These are phyloP conservation scores for Laupala kohalensis DNA, from an alignment of 1,140 invertebrate genomes.

Conservation along the genomic window DNA sequence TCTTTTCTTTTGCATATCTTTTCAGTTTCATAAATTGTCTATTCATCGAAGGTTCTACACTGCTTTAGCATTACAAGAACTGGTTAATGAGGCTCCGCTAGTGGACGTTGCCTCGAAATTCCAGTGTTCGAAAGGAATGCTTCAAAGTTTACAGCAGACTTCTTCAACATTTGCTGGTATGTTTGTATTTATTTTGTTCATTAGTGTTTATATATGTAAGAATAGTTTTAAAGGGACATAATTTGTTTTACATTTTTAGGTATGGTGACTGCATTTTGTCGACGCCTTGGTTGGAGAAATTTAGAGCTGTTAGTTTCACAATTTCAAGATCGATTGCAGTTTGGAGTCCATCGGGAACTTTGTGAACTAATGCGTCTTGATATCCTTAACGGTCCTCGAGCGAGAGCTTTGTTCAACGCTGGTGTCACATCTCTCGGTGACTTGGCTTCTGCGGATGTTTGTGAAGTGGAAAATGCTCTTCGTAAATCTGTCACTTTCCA, in stretches of 20 bases:
- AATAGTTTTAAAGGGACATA: background rate
- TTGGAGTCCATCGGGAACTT: slow-evolving; percentile 85
- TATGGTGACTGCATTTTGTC: slow-evolving; percentile 86
- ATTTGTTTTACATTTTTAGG: slow-evolving; percentile 35
- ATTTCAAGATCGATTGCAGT: slow-evolving; percentile 86
- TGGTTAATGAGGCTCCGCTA: slow-evolving; percentile 82
- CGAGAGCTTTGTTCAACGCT: slow-evolving; percentile 69
- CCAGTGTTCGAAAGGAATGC: slow-evolving; percentile 70
- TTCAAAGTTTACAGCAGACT: slow-evolving; percentile 86
- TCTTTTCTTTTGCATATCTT: background rate
- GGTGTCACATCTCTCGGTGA: slow-evolving; percentile 67
- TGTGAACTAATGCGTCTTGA: slow-evolving; percentile 80
- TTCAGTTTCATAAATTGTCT: slow-evolving; percentile 17
- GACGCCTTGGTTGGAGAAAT: slow-evolving; percentile 82
- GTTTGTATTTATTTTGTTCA: background rate
- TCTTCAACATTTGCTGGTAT: slow-evolving; percentile 93
- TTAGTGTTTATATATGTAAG: background rate
- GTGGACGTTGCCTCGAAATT: slow-evolving; percentile 67
- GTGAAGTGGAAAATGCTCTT: slow-evolving; percentile 61
- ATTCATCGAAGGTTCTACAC: slow-evolving; percentile 70
- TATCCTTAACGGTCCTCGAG: slow-evolving; percentile 69
- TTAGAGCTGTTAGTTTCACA: slow-evolving; percentile 79
- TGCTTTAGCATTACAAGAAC: slow-evolving; percentile 78
- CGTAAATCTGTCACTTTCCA: slow-evolving; percentile 70
- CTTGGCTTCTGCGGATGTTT: slow-evolving; percentile 56